Evolutionary conservation across 2,113 vertebrate species (phyloP), one percentile per base, ranked within the genome.

Genomic region (Amphilophus citrinellus): DNA sequence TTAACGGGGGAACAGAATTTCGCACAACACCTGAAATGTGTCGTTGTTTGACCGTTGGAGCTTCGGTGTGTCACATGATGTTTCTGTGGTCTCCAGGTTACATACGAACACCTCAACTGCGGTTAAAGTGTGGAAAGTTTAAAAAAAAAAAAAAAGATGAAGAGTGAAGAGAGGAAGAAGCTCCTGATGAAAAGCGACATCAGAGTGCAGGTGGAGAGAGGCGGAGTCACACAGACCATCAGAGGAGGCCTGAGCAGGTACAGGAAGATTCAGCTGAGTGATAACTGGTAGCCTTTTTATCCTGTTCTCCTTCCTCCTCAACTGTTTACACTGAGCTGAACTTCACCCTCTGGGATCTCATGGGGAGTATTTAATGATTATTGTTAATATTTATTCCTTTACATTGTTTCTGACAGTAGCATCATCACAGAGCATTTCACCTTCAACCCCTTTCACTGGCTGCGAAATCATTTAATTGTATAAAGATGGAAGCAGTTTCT

Each of bases 151-250:
- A 30, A 10, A n/a, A 39, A 60, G 10, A 63, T 68, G 79, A 56
- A 22, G 47, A 30, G 15, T 1, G 71, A 10, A 10, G 56, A 80
- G 2, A 30, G 6, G 9, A 71, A 7, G 10, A 44, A 1, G 27
- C 30, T 27, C 0, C 15, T 27, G 56, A 32, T 56, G 57, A 56
- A 37, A 11, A 39, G 30, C 0, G 76, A 79, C 5, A 3, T 85
- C 61, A 61, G 1, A 0, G 30, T 92, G 5, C 83, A 89, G 77
- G 84, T 91, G 83, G 61, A 27, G 27, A 42, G 60, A 9, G 89
- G 77, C 39, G 80, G 87, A 78, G 42, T 24, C 57, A 79, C 30
- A 17, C 42, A n/a, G 7, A 61, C n/a, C 4, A 2, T 77, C 37
- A 35, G 24, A 9, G 56, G 62, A 71, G 39, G 56, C 7, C 81